Percentiles rank a stretch among this genome's conserved stretches.
phyloP scores from a whole-genome alignment of 2,888 invertebrate species.

The Celastrina argiolus region DNA sequence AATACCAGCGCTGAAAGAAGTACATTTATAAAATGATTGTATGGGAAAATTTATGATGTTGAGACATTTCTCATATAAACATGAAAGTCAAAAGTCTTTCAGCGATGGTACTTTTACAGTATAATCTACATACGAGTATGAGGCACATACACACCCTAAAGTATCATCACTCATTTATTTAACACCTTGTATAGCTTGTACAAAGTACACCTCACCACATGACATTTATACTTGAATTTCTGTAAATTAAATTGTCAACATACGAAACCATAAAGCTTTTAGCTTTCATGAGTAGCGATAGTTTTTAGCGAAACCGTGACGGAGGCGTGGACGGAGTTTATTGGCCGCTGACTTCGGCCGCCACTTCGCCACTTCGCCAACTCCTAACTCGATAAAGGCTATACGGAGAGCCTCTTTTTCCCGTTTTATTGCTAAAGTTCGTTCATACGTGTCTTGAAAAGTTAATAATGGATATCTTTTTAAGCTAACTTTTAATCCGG shows the following conservation, averaged over 20 bases:
- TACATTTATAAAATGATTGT: too few species aligned
- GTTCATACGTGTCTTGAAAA: constrained; percentile 63
- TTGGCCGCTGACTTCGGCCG: constrained; percentile 63
- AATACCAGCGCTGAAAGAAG: too few species aligned
- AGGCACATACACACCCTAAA: too few species aligned
- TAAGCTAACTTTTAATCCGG: constrained; percentile 33
- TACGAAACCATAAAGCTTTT: not conserved
- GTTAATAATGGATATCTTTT: constrained; percentile 48
- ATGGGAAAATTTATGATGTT: too few species aligned
- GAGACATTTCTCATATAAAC: too few species aligned
- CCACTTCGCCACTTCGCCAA: constrained; percentile 60
- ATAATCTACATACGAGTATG: too few species aligned
- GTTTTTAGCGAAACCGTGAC: constrained; percentile 42
- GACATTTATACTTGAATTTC: not conserved
- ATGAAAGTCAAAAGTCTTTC: too few species aligned
- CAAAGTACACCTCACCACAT: too few species aligned
- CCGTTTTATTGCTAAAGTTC: constrained; percentile 70
- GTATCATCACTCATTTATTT: too few species aligned
- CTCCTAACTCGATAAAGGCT: constrained; percentile 64
- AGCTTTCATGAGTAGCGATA: constrained; percentile 23
- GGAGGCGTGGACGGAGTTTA: constrained; percentile 57
- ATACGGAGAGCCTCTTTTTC: constrained; percentile 59
- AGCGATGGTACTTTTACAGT: too few species aligned
- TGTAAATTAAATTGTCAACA: not conserved
- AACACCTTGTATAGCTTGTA: too few species aligned